Conservation (phyloP, 2,113 vertebrate genomes). For the Heterocephalus glaber region DNA sequence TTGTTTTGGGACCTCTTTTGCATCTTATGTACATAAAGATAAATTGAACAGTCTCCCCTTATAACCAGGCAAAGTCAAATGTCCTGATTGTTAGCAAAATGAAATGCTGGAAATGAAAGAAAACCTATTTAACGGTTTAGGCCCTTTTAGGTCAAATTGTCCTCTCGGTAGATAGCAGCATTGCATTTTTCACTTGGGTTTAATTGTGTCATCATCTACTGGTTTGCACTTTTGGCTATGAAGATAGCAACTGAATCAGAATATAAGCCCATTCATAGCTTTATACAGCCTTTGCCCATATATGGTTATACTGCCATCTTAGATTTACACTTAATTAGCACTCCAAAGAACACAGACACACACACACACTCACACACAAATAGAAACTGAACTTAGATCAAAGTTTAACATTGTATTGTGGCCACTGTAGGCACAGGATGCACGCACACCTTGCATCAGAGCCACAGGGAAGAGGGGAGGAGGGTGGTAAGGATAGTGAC, state of each 20-base stretch:
- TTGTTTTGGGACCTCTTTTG: neutral
- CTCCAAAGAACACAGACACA: slow-evolving; percentile 31
- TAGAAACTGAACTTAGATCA: slow-evolving; percentile 6
- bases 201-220: slow-evolving; percentile 31
- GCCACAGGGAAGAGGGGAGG: neutral
- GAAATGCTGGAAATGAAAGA: slow-evolving; percentile 32
- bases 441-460: neutral
- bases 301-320: neutral
- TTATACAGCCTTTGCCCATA: neutral
- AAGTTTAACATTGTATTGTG: neutral
- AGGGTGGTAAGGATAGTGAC: accelerated
- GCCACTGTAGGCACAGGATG: neutral
- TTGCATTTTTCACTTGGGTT: neutral
- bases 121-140: neutral
- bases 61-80: neutral
- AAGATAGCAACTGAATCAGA: slow-evolving; percentile 16
- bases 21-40: neutral
- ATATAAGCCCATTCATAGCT: neutral
- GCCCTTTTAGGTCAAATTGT: neutral
- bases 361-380: neutral
- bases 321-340: slow-evolving; percentile 45
- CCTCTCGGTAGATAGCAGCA: neutral
- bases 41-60: neutral
- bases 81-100: neutral
- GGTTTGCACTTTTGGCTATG: neutral